A percentile compares a stretch with the other conserved stretches of the same genome.
These are phyloP conservation scores for Hesperia comma DNA, from an alignment of 2,888 invertebrate genomes.

Conservation along the genomic window DNA sequence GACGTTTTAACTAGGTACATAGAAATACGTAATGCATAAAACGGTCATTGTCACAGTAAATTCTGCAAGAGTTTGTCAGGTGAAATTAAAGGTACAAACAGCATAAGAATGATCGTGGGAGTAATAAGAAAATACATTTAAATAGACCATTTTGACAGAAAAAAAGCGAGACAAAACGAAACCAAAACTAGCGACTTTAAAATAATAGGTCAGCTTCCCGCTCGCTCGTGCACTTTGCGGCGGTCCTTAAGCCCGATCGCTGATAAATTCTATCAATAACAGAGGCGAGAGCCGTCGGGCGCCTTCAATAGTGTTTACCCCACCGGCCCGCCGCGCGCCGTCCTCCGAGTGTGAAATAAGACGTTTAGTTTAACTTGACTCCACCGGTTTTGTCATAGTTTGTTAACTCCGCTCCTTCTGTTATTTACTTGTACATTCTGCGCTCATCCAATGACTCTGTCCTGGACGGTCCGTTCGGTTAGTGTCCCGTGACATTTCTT, in stretches of 20 bases:
- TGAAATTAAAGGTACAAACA: too few species aligned
- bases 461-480: neutral
- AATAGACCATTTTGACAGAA: too few species aligned
- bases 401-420: slow-evolving; percentile 35
- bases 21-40: too few species aligned
- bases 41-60: too few species aligned
- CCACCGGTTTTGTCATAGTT: slow-evolving; percentile 51
- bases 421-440: slow-evolving; percentile 14
- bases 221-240: slow-evolving; percentile 45
- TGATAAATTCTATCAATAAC: slow-evolving; percentile 83
- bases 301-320: slow-evolving; percentile 77
- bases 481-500: neutral
- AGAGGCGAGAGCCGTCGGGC: slow-evolving; percentile 70
- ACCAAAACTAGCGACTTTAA: too few species aligned
- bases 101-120: too few species aligned
- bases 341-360: slow-evolving; percentile 62
- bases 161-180: too few species aligned
- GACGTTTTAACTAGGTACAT: too few species aligned
- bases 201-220: slow-evolving; percentile 28
- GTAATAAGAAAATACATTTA: too few species aligned
- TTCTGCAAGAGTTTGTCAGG: too few species aligned
- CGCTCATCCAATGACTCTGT: neutral
- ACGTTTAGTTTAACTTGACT: slow-evolving; percentile 62
- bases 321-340: slow-evolving; percentile 57
- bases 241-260: slow-evolving; percentile 59